Evolutionary conservation across 2,888 invertebrate species (phyloP).

Genomic region (Bedellia somnulentella): DNA sequence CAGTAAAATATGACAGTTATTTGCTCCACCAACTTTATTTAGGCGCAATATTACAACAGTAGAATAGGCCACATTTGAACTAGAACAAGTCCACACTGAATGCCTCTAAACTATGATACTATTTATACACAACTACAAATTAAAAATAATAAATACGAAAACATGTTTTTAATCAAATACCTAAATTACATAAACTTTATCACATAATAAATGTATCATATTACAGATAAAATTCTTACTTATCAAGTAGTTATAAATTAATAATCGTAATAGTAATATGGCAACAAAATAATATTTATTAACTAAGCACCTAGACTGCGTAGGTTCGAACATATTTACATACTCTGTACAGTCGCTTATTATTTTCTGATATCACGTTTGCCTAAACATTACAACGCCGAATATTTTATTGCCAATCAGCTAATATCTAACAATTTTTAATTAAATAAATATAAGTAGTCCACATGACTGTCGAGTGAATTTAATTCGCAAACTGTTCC

Average conservation of each 20-base stretch:
- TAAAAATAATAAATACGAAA: conserved; percentile 6
- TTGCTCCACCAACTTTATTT: too few relatives aligned
- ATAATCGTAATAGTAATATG: conserved; percentile 57
- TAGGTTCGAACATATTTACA: conserved; percentile 51
- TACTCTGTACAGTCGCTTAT: conserved; percentile 38
- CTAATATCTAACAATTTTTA: conserved; percentile 28
- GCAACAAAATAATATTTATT: conserved; percentile 55
- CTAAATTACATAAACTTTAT: conserved; percentile 37
- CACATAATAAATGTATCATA: conserved; percentile 20
- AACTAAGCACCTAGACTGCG: conserved; percentile 52
- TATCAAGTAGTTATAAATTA: conserved; percentile 48
- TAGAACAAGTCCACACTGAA: too few relatives aligned
- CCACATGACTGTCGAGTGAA: too few relatives aligned
- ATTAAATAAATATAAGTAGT: too few relatives aligned
- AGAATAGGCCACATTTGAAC: too few relatives aligned
- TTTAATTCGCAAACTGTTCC: too few relatives aligned
- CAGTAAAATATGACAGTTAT: too few relatives aligned
- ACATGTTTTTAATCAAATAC: conserved; percentile 7
- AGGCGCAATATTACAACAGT: too few relatives aligned
- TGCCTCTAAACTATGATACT: too few relatives aligned
- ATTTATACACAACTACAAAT: too few relatives aligned
- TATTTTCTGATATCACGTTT: conserved; percentile 18
- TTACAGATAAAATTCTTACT: conserved; percentile 43
- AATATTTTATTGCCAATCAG: conserved; percentile 49
- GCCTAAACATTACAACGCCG: conserved; percentile 35